Conservation (phyloP, 2,888 invertebrate species). For the Troglohyphantes excavatus region DNA sequence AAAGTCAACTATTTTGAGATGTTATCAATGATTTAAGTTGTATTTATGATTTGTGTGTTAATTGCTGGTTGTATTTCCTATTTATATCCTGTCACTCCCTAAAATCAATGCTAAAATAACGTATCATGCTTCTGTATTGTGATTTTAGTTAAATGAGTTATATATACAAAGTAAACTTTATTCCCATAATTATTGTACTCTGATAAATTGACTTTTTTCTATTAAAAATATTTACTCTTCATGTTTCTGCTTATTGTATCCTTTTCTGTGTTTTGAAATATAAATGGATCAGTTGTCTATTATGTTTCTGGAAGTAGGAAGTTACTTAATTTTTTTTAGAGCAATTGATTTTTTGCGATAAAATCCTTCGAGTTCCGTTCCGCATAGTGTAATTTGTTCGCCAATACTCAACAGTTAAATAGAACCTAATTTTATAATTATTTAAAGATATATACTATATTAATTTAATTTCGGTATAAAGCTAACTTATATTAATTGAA, state of each 20-base stretch:
- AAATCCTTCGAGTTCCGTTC: too few species aligned
- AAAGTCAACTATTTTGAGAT: constrained; percentile 35
- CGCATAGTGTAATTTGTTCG: too few species aligned
- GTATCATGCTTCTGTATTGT: constrained; percentile 60
- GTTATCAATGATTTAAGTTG: constrained; percentile 54
- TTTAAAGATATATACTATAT: too few species aligned
- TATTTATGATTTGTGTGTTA: constrained; percentile 20
- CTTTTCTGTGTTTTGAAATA: constrained; percentile 19
- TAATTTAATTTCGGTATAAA: too few species aligned
- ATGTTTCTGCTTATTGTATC: constrained; percentile 54
- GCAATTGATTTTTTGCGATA: too few species aligned
- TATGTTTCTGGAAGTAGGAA: too few species aligned
- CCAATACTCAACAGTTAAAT: too few species aligned
- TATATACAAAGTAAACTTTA: constrained; percentile 59
- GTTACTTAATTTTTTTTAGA: too few species aligned
- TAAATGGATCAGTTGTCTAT: too few species aligned
- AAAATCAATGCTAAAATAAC: constrained; percentile 43
- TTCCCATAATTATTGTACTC: constrained; percentile 73
- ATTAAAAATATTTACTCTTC: constrained; percentile 78
- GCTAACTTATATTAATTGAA: too few species aligned
- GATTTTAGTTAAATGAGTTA: constrained; percentile 68
- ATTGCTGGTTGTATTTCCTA: constrained; percentile 15
- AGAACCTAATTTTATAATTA: too few species aligned
- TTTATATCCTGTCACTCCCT: constrained; percentile 3
- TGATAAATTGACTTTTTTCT: constrained; percentile 76